phyloP scores from a whole-genome alignment of 2,888 invertebrate species.

The Drosophila demipolita region DNA sequence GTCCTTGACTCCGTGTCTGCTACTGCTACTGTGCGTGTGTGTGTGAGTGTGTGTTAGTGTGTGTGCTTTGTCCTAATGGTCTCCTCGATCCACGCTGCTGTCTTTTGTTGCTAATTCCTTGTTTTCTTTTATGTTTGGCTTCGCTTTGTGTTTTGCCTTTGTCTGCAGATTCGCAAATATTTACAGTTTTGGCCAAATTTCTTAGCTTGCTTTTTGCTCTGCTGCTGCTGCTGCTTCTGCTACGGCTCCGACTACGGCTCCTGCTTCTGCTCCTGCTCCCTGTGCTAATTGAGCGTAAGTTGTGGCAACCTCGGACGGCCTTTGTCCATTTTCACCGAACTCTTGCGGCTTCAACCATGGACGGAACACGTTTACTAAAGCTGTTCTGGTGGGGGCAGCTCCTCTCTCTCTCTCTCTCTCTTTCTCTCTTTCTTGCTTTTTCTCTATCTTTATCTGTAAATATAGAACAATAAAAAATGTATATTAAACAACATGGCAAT shows the following conservation, averaged over 20 bases:
- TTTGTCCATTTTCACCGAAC: conserved; percentile 78
- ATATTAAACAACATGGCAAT: background rate
- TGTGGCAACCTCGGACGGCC: conserved; percentile 75
- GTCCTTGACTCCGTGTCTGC: conserved; percentile 23
- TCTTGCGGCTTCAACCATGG: conserved; percentile 60
- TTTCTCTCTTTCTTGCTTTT: background rate
- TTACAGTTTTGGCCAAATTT: conserved; percentile 52
- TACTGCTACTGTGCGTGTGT: background rate
- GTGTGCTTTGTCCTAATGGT: conserved; percentile 63
- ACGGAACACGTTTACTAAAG: conserved; percentile 59
- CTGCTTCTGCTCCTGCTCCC: conserved; percentile 28
- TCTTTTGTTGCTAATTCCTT: conserved; percentile 68
- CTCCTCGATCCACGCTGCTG: conserved; percentile 50
- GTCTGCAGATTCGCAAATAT: conserved; percentile 64
- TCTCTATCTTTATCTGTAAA: conserved; percentile 17
- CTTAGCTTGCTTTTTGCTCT: conserved; percentile 14
- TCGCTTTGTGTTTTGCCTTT: conserved; percentile 30
- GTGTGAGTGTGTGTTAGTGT: conserved; percentile 20
- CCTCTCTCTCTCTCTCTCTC: background rate
- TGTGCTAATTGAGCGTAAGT: conserved; percentile 75
- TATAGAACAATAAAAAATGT: conserved; percentile 6
- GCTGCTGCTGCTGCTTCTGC: conserved; percentile 12
- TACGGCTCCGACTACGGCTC: conserved; percentile 4
- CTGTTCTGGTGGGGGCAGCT: conserved; percentile 5
- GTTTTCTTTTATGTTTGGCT: conserved; percentile 46